phyloP scores from a whole-genome alignment of 2,113 vertebrate genomes.

The Gymnogyps californianus region DNA sequence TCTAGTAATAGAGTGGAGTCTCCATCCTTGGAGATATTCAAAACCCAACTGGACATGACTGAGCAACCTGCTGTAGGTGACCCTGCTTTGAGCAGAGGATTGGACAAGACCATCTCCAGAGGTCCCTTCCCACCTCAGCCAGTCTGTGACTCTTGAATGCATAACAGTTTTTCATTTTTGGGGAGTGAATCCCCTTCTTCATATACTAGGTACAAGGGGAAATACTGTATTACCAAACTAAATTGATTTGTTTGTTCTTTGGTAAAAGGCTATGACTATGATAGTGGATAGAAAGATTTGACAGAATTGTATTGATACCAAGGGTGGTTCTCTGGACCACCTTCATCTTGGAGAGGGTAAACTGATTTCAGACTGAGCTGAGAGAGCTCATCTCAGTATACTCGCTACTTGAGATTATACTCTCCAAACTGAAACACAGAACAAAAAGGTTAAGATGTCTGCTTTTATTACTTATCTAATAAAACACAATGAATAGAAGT shows the following conservation, averaged over 20 bases:
- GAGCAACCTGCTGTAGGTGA: background rate
- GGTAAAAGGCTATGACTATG: background rate
- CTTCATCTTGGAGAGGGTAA: background rate
- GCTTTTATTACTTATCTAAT: background rate
- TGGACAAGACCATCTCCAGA: background rate
- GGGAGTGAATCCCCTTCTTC: background rate
- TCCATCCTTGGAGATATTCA: background rate
- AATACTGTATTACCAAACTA: background rate
- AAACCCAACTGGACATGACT: background rate
- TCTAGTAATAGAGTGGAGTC: background rate
- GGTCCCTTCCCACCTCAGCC: background rate
- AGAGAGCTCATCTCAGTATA: background rate
- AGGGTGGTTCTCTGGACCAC: background rate
- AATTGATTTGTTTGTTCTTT: background rate
- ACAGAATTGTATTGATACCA: background rate
- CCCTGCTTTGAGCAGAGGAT: background rate
- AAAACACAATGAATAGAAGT: background rate
- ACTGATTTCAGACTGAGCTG: background rate
- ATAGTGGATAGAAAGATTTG: background rate
- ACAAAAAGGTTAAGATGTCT: background rate
- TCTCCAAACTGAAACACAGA: background rate
- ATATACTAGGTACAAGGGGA: background rate
- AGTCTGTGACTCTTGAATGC: background rate
- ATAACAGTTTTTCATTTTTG: background rate
- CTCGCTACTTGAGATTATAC: background rate